These are phyloP conservation scores for Pipistrellus nathusii DNA, from an alignment of 2,797 vertebrate genomes.

Conservation along the genomic window DNA sequence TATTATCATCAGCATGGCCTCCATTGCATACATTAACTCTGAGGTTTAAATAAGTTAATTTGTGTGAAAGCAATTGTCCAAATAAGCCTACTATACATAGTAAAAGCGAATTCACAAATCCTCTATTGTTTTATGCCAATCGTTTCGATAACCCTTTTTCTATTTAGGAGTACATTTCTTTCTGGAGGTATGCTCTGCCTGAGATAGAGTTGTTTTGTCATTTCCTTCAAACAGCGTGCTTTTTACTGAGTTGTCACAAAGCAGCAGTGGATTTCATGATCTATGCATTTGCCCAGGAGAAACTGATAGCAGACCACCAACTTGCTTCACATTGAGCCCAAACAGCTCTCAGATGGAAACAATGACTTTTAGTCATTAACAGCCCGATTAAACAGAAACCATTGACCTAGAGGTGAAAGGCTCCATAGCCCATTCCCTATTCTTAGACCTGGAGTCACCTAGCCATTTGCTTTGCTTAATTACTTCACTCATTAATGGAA, in stretches of 20 bases:
- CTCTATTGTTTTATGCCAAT: neutral
- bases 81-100: neutral
- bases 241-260: slow-evolving; percentile 47
- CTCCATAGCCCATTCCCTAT: slow-evolving; percentile 27
- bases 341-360: slow-evolving; percentile 82
- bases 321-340: slow-evolving; percentile 71
- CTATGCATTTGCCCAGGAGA: slow-evolving; percentile 38
- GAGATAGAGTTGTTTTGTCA: neutral
- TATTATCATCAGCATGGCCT: neutral
- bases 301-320: slow-evolving; percentile 78
- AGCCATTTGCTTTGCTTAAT: slow-evolving; percentile 69
- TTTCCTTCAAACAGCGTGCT: neutral
- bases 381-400: slow-evolving; percentile 77
- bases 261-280: neutral
- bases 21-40: neutral
- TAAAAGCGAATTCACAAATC: neutral
- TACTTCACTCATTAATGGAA: slow-evolving; percentile 57
- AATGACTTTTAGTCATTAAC: slow-evolving; percentile 80
- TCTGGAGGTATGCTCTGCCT: neutral
- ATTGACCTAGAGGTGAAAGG: slow-evolving; percentile 70
- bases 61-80: neutral
- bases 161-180: neutral
- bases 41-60: neutral
- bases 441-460: slow-evolving; percentile 13
- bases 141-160: neutral